Evolutionary conservation across 2,888 invertebrate species (phyloP).

Genomic region (Pollenia amentaria): DNA sequence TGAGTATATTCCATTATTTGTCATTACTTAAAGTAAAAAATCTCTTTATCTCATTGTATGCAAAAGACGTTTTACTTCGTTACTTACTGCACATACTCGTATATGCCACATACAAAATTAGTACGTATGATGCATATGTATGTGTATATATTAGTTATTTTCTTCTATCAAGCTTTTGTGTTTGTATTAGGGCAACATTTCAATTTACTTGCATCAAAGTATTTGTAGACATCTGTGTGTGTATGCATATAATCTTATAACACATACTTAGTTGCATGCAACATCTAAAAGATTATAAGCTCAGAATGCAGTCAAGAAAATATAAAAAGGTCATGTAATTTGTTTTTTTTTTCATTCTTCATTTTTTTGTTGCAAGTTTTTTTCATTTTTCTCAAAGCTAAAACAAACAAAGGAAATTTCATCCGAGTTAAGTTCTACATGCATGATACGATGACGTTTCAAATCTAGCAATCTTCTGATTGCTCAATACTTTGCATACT

Average conservation of each 20-base stretch:
- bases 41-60: slow-evolving; percentile 67
- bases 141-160: slow-evolving; percentile 1
- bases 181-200: slow-evolving; percentile 53
- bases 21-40: slow-evolving; percentile 57
- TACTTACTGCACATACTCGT: slow-evolving; percentile 17
- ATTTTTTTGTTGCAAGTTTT: neutral
- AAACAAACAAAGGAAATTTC: slow-evolving; percentile 64
- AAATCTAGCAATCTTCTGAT: slow-evolving; percentile 48
- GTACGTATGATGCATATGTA: neutral
- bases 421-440: slow-evolving; percentile 27
- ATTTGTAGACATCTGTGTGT: slow-evolving; percentile 13
- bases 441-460: slow-evolving; percentile 40
- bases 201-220: slow-evolving; percentile 67
- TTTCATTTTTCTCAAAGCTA: slow-evolving; percentile 39
- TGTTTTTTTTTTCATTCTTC: slow-evolving; percentile 41
- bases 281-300: slow-evolving; percentile 69
- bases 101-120: neutral
- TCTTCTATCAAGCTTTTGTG: slow-evolving; percentile 35
- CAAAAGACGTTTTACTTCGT: slow-evolving; percentile 61
- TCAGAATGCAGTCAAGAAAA: slow-evolving; percentile 67
- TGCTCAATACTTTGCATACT: slow-evolving; percentile 40
- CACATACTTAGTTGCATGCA: slow-evolving; percentile 47
- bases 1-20: slow-evolving; percentile 49
- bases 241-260: slow-evolving; percentile 15
- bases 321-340: slow-evolving; percentile 70